These are phyloP conservation scores for Henricia sp. DNA, from an alignment of 53 echinoderm and acorn worm species.

Conservation along the genomic window DNA sequence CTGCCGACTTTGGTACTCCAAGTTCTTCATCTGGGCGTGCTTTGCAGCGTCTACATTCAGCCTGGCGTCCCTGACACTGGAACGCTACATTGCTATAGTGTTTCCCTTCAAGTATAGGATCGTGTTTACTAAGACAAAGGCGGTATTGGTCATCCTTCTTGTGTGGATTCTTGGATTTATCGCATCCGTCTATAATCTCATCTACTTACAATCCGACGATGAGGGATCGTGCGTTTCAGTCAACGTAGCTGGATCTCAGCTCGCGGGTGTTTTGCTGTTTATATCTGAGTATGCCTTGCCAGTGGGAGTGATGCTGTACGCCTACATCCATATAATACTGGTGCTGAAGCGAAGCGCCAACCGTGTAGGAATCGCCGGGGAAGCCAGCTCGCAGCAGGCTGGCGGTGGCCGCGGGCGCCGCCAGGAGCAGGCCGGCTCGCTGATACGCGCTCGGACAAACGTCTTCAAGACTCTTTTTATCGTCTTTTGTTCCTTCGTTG, in stretches of 20 bases:
- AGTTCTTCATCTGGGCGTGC: conserved; percentile 75
- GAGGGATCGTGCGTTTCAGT: conserved; percentile 20
- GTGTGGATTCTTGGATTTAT: conserved; percentile 72
- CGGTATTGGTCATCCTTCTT: conserved; percentile 17
- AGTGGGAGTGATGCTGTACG: conserved; percentile 71
- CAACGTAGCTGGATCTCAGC: background rate
- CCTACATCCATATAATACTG: conserved; percentile 60
- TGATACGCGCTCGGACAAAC: conserved; percentile 36
- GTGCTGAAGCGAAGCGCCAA: conserved; percentile 58
- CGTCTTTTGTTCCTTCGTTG: conserved; percentile 43
- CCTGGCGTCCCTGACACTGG: conserved; percentile 74
- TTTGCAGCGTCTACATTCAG: conserved; percentile 88
- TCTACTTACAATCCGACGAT: conserved; percentile 40
- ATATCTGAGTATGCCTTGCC: conserved; percentile 79
- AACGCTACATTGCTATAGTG: conserved; percentile 81
- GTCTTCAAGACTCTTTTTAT: conserved; percentile 53
- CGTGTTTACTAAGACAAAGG: conserved; percentile 57
- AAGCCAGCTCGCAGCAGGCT: background rate
- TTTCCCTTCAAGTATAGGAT: conserved; percentile 69
- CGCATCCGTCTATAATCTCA: conserved; percentile 5
- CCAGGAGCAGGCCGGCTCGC: conserved; percentile 12
- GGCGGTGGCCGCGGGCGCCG: background rate
- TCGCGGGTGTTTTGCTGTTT: conserved; percentile 64
- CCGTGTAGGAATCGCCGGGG: background rate
- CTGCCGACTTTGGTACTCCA: conserved; percentile 83